Base-by-base conservation (phyloP, 1,140 invertebrate genomes). In the Pseudachorutes palmiensis region DNA sequence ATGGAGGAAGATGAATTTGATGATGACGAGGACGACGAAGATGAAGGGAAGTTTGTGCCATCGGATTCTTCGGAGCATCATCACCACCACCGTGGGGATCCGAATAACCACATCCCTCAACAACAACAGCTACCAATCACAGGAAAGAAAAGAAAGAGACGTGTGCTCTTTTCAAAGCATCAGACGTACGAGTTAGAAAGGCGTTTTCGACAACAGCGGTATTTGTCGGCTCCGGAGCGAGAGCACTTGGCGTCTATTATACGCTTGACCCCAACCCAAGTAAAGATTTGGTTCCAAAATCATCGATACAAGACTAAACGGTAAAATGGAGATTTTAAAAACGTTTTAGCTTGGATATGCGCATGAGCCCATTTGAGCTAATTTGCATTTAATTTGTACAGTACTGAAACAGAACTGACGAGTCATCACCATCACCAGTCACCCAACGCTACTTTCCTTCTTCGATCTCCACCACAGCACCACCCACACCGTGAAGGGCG, bases 91-190 rank as follows among this genome's bases (percentile, higher is more conserved):
- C 5, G 9, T 28, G 29, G 30, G 30, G 30, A 9, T 2, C 24
- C 5, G 12, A 22, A 28, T 12, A 2, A 29, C 22, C 58, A 60
- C 30, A 28, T 16, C 5, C 22, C 24, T 14, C 26, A 31, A 2
- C 24, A 60, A 26, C 24, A 60, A 3, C 58, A 60, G 29, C 3
- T 55, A 26, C 51, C 51, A 14, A 55, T 55, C 51, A 19, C 51
- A 29, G 63, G 68, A 68, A 95, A 97, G 79, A 97, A 97, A 76
- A 83, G 97, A 33, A 99, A 99, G 79, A 84, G 97, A 49, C 84
- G 97, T 0, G 95, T 99, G 0, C 82, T 99, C 0, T 99, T 99
- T 77, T 97, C 94, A n/a, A 98, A 99, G 79, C 88, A 91, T 0
- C 97, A 99, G 78, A 98, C 95, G 0, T 96, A 90, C 77, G 94